Percentiles rank a stretch among this genome's conserved stretches.
phyloP scores from a whole-genome alignment of 1,140 invertebrate genomes.

The Camponotus vicinus region DNA sequence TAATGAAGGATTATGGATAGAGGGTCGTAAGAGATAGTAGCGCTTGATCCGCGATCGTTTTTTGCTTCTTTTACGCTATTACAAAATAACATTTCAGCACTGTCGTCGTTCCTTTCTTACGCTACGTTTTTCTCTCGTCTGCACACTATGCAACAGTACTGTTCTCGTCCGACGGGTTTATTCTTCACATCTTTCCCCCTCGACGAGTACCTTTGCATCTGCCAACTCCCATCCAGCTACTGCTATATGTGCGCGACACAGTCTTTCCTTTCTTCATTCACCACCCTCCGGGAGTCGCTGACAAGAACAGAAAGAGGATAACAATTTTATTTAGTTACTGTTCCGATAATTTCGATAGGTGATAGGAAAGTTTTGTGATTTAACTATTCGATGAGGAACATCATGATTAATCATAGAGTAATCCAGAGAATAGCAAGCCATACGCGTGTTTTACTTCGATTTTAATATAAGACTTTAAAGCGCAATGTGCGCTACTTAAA shows the following conservation, averaged over 20 bases:
- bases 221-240: slow-evolving; percentile 32
- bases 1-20: not conserved
- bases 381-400: not conserved
- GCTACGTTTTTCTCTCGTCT: slow-evolving; percentile 25
- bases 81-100: slow-evolving; percentile 7
- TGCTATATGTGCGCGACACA: slow-evolving; percentile 44
- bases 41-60: slow-evolving; percentile 7
- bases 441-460: not conserved
- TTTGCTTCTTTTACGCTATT: not conserved
- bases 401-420: slow-evolving; percentile 14
- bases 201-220: slow-evolving; percentile 51
- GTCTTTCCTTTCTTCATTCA: not conserved
- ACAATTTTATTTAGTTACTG: slow-evolving; percentile 28
- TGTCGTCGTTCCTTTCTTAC: not conserved
- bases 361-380: not conserved
- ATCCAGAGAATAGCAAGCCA: not conserved
- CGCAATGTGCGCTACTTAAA: not conserved
- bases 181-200: slow-evolving; percentile 27
- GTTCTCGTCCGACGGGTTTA: slow-evolving; percentile 19
- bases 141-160: not conserved
- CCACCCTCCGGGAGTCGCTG: not conserved
- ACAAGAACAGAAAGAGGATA: slow-evolving; percentile 30
- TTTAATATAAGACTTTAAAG: not conserved
- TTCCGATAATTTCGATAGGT: not conserved
- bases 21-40: too few species aligned